Evolutionary conservation across 2,888 invertebrate species (phyloP).

Genomic region (Ariolimax columbianus): DNA sequence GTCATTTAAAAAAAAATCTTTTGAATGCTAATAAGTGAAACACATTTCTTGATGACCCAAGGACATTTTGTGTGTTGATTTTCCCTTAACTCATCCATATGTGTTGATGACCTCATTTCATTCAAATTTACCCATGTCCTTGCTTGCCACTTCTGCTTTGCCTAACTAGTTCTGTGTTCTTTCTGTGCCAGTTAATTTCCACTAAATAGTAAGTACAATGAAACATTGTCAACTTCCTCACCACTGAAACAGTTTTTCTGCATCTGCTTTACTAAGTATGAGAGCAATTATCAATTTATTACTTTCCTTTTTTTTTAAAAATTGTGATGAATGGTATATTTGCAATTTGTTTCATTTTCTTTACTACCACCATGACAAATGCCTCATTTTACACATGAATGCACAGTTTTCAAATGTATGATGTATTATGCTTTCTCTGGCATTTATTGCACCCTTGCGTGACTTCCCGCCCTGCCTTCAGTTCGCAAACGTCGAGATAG

Average conservation of each 20-base stretch:
- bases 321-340: neutral
- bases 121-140: neutral
- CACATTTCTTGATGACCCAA: neutral
- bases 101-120: neutral
- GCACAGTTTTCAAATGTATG: neutral
- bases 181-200: neutral
- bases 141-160: neutral
- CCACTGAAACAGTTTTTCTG: no score
- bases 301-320: neutral
- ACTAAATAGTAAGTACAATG: neutral
- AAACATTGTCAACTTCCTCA: neutral
- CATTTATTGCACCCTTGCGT: neutral
- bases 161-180: neutral
- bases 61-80: neutral
- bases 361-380: neutral
- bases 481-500: constrained; percentile 61
- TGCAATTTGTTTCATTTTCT: neutral
- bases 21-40: neutral
- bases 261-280: neutral
- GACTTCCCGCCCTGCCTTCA: constrained; percentile 36
- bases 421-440: constrained; percentile 2
- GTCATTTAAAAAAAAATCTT: no score
- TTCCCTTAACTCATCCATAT: neutral
- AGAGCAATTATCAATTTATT: neutral
- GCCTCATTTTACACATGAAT: neutral